A percentile compares a stretch with the other conserved stretches of the same genome.
Conservation (phyloP, 2,797 vertebrate genomes). For the Fistularia commersonii region DNA sequence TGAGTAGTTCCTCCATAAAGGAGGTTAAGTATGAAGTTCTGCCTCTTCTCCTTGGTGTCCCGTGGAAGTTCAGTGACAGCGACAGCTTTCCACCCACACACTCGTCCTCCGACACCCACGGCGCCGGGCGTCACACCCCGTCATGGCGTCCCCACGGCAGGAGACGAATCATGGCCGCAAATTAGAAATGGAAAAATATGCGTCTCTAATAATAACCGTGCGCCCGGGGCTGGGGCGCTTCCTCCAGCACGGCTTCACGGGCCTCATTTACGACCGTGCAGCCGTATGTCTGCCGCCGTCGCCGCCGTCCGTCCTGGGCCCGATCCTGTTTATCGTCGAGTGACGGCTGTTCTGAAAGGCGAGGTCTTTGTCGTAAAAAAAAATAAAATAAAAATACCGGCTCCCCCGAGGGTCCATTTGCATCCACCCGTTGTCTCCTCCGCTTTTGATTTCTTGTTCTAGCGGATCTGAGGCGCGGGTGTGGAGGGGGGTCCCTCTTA, state of each 20-base stretch:
- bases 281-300: conserved; percentile 3
- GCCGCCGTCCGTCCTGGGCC: background rate
- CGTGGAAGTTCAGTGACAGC: too few relatives aligned
- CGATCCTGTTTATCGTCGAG: background rate
- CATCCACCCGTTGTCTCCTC: conserved; percentile 42
- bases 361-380: conserved; percentile 28
- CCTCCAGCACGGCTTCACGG: background rate
- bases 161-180: background rate
- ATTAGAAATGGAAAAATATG: conserved; percentile 2
- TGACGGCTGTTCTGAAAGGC: conserved; percentile 26
- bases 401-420: conserved; percentile 48
- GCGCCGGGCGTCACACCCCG: too few relatives aligned
- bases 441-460: conserved; percentile 46
- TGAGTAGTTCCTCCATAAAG: too few relatives aligned
- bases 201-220: background rate
- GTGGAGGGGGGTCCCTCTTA: conserved; percentile 37
- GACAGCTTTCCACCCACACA: too few relatives aligned
- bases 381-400: conserved; percentile 18
- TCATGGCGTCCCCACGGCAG: too few relatives aligned
- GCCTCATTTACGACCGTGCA: conserved; percentile 3
- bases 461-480: conserved; percentile 20
- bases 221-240: background rate
- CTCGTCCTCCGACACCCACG: too few relatives aligned
- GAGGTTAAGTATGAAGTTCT: too few relatives aligned
- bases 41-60: too few relatives aligned